phyloP scores from a whole-genome alignment of 2,888 invertebrate genomes.

The Cartodere bifasciata region DNA sequence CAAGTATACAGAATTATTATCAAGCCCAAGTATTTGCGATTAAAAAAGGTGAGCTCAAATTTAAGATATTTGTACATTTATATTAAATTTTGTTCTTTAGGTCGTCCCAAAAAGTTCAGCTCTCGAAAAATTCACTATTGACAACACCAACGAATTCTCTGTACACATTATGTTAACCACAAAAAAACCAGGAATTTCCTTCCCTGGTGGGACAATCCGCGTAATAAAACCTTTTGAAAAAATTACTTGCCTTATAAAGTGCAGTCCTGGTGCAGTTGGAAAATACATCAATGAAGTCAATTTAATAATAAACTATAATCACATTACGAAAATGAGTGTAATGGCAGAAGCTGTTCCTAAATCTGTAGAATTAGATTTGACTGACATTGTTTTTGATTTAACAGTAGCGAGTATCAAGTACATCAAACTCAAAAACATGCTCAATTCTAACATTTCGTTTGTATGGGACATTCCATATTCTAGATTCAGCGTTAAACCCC shows the following conservation, averaged over 20 bases:
- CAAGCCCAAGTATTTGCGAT: constrained; percentile 26
- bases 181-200: constrained; percentile 18
- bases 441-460: constrained; percentile 40
- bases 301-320: constrained; percentile 33
- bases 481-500: constrained; percentile 40
- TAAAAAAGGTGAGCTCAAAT: constrained; percentile 23
- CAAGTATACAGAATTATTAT: constrained; percentile 33
- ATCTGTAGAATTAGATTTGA: constrained; percentile 23
- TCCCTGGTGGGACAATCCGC: constrained; percentile 16
- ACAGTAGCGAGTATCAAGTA: constrained; percentile 35
- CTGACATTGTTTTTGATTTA: constrained; percentile 25
- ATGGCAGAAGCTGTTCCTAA: constrained; percentile 33
- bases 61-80: no score
- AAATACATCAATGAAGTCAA: constrained; percentile 30
- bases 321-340: constrained; percentile 32
- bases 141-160: constrained; percentile 32
- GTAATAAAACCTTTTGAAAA: constrained; percentile 16
- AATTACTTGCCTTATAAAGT: constrained; percentile 20
- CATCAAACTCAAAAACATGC: constrained; percentile 40
- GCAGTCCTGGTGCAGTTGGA: constrained; percentile 22
- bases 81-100: constrained; percentile 19
- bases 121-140: constrained; percentile 24
- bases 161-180: constrained; percentile 20
- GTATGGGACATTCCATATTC: constrained; percentile 38
- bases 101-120: constrained; percentile 24